Evolutionary conservation across 2,888 invertebrate species (phyloP).

Genomic region (Epirrhoe alternata): DNA sequence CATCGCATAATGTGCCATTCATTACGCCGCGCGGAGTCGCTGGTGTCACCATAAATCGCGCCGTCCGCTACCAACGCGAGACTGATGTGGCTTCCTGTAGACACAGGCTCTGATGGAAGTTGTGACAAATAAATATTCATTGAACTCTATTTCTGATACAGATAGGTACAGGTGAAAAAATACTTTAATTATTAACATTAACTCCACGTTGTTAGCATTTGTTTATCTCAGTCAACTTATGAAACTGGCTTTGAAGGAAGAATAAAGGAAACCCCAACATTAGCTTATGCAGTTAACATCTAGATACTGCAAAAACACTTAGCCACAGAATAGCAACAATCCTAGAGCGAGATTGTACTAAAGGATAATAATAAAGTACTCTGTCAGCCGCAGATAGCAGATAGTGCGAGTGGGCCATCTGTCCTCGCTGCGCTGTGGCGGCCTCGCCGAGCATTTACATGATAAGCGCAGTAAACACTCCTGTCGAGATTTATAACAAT

Average conservation of each 20-base stretch:
- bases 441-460: conserved; percentile 47
- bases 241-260: no score
- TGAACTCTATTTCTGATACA: no score
- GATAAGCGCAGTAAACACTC: conserved; percentile 49
- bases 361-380: conserved; percentile 11
- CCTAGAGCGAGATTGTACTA: background rate
- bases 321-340: background rate
- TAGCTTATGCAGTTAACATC: background rate
- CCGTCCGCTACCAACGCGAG: conserved; percentile 35
- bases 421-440: conserved; percentile 12
- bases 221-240: no score
- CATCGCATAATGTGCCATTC: conserved; percentile 7
- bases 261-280: no score
- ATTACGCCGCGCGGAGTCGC: background rate
- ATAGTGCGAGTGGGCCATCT: conserved; percentile 17
- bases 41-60: conserved; percentile 28
- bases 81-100: conserved; percentile 37
- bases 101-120: background rate
- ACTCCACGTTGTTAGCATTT: no score
- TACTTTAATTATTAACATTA: no score
- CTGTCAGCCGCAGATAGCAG: conserved; percentile 11
- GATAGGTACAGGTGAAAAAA: no score
- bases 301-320: background rate
- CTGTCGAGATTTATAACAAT: conserved; percentile 36
- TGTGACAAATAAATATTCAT: background rate